phyloP scores from a whole-genome alignment of 2,888 invertebrate genomes.

The Latrodectus hesperus region DNA sequence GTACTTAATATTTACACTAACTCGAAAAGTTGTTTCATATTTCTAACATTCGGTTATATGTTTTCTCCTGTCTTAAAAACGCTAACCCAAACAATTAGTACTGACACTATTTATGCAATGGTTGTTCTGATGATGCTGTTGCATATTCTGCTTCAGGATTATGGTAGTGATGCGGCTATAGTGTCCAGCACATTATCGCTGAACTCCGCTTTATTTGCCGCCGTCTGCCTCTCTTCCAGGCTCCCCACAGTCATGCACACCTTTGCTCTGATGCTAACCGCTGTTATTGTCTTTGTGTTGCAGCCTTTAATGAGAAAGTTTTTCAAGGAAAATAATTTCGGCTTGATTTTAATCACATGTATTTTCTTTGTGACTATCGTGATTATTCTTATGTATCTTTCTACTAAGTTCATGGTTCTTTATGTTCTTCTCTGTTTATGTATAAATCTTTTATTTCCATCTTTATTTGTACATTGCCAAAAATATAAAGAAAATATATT shows the following conservation, averaged over 20 bases:
- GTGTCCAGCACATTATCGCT: conserved; percentile 93
- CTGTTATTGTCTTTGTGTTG: conserved; percentile 90
- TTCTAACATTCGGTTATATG: conserved; percentile 89
- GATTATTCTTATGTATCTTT: conserved; percentile 22
- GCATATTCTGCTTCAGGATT: conserved; percentile 94
- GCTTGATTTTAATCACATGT: conserved; percentile 17
- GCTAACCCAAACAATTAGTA: conserved; percentile 95
- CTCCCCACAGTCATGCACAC: conserved; percentile 89
- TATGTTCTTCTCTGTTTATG: conserved; percentile 76
- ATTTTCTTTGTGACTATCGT: conserved; percentile 35
- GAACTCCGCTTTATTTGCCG: conserved; percentile 95
- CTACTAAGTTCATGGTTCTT: conserved; percentile 73
- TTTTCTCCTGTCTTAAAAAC: conserved; percentile 94
- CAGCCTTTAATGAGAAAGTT: conserved; percentile 85
- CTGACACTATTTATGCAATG: conserved; percentile 97
- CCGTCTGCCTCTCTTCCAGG: conserved; percentile 94
- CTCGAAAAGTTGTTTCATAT: conserved; percentile 85
- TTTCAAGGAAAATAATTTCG: conserved; percentile 78
- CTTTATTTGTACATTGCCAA: conserved; percentile 85
- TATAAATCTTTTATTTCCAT: conserved; percentile 84
- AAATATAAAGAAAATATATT: conserved; percentile 81
- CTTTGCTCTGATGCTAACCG: conserved; percentile 90
- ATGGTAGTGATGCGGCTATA: conserved; percentile 86
- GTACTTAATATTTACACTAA: conserved; percentile 76
- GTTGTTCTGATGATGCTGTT: conserved; percentile 89